A percentile compares a stretch with the other conserved stretches of the same genome.
Evolutionary conservation across 2,113 vertebrate genomes (phyloP).

Genomic region (Rissa tridactyla): DNA sequence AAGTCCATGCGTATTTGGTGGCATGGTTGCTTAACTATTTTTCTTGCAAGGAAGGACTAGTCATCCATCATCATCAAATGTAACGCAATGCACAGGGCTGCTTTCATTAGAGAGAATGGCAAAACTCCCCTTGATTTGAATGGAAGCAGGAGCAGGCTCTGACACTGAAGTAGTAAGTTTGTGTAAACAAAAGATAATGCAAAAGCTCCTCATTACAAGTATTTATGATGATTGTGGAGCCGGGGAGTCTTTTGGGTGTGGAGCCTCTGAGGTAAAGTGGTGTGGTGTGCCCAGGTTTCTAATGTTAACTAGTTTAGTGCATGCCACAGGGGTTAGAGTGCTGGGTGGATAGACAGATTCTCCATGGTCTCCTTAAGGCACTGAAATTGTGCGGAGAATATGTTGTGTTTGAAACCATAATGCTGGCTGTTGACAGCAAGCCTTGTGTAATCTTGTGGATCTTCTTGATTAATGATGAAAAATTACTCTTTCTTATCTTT

Average conservation of each 20-base stretch:
- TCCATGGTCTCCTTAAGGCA: background rate
- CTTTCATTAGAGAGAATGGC: background rate
- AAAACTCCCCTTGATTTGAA: background rate
- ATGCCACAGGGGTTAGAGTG: background rate
- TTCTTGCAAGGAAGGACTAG: background rate
- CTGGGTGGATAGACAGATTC: background rate
- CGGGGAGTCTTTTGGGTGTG: conserved; percentile 24
- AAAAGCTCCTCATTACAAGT: background rate
- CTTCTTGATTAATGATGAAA: background rate
- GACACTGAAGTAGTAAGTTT: background rate
- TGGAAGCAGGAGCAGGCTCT: background rate
- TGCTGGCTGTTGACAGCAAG: background rate
- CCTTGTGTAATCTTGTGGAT: background rate
- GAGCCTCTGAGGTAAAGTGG: background rate
- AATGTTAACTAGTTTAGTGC: background rate
- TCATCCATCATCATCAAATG: background rate
- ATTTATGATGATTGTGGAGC: conserved; percentile 20
- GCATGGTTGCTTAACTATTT: background rate
- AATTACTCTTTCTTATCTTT: background rate
- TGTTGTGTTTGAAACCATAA: background rate
- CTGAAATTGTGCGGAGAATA: background rate
- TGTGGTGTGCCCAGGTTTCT: background rate
- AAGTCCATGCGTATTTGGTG: background rate
- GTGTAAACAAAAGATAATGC: conserved; percentile 12
- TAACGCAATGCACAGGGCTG: background rate